A percentile compares a stretch with the other conserved stretches of the same genome.
Conservation (phyloP, 2,888 invertebrate species). For the Melinaea menophilus region DNA sequence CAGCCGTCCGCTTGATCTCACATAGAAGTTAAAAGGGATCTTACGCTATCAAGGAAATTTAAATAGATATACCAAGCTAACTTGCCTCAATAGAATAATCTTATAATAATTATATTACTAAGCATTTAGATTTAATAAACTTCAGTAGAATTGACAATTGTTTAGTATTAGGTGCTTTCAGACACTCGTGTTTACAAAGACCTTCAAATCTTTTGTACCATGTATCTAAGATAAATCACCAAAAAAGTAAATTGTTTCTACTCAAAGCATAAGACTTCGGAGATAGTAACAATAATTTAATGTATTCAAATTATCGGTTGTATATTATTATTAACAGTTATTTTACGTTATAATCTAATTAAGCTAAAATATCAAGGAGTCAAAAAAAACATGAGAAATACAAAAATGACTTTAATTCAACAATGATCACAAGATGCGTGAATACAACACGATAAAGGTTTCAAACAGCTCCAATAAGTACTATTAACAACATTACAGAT, state of each 20-base stretch:
- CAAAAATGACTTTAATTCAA: constrained; percentile 26
- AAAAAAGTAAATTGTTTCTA: no score
- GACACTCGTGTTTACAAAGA: no score
- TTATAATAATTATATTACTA: constrained; percentile 22
- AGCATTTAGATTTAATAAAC: neutral
- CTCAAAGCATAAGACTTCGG: no score
- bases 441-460: neutral
- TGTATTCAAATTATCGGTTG: no score
- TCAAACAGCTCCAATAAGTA: neutral
- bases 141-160: neutral
- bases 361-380: neutral
- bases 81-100: constrained; percentile 31
- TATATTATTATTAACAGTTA: constrained; percentile 1
- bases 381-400: constrained; percentile 7
- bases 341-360: neutral
- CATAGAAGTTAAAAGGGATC: constrained; percentile 31
- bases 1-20: constrained; percentile 54
- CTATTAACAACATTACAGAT: no score
- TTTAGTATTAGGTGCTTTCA: no score
- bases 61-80: neutral
- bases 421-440: constrained; percentile 7
- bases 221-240: no score
- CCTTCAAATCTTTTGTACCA: no score
- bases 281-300: no score
- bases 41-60: constrained; percentile 10